Conservation (phyloP, 2,797 vertebrate genomes). For the Neoniphon sammara region DNA sequence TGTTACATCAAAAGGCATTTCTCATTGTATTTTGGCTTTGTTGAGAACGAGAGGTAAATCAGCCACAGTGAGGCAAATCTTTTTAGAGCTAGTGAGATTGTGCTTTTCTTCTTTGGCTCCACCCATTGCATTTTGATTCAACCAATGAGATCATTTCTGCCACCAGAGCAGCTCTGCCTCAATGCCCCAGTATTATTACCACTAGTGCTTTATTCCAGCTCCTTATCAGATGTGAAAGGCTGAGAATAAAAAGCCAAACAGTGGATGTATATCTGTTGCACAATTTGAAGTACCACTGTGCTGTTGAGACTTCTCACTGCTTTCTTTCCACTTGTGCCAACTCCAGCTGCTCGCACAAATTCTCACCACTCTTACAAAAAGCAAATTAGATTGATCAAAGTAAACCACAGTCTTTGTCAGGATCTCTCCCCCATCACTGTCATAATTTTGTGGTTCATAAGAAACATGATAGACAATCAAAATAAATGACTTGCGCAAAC, state of each 20-base stretch:
- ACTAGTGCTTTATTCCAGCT: slow-evolving; percentile 26
- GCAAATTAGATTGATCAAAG: slow-evolving; percentile 74
- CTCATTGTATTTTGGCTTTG: no score
- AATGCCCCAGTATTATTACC: slow-evolving; percentile 18
- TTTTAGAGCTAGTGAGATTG: no score
- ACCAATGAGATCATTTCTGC: slow-evolving; percentile 39
- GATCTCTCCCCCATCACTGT: slow-evolving; percentile 62
- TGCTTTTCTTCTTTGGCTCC: not conserved
- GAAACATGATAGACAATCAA: slow-evolving; percentile 65
- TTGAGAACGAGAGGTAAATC: no score
- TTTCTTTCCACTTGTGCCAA: slow-evolving; percentile 54
- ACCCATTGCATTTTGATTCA: slow-evolving; percentile 25
- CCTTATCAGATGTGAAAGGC: slow-evolving; percentile 7
- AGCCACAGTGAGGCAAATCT: no score
- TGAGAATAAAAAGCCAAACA: slow-evolving; percentile 17
- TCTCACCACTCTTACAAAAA: slow-evolving; percentile 42
- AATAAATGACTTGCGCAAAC: slow-evolving; percentile 72
- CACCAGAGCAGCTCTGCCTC: slow-evolving; percentile 23
- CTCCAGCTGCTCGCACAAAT: slow-evolving; percentile 43
- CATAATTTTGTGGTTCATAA: slow-evolving; percentile 71
- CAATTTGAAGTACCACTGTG: slow-evolving; percentile 43
- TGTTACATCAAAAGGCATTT: no score
- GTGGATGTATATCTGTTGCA: slow-evolving; percentile 51
- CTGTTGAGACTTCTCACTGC: slow-evolving; percentile 33
- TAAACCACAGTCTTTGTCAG: slow-evolving; percentile 65